Conservation (phyloP, 2,797 vertebrate genomes). For the Poecilia picta region DNA sequence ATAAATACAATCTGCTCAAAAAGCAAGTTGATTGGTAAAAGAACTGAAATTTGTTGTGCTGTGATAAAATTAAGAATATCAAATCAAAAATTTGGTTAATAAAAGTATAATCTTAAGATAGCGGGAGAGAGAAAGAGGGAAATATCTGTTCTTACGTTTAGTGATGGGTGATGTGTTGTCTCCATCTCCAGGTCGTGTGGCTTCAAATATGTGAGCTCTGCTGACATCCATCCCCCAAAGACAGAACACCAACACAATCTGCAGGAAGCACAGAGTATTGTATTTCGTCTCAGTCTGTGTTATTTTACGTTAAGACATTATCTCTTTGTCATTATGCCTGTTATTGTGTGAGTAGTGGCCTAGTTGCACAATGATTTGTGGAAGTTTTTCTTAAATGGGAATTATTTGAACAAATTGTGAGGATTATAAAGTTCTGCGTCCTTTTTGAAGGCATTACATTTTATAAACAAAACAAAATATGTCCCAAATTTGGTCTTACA, state of each 20-base stretch:
- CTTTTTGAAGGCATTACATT: too few species aligned
- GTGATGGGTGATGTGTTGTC: constrained; percentile 47
- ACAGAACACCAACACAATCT: constrained; percentile 58
- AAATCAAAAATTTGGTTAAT: background rate
- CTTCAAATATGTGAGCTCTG: constrained; percentile 77
- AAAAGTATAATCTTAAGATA: background rate
- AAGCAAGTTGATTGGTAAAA: background rate
- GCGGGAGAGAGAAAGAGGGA: too few species aligned
- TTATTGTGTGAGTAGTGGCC: background rate
- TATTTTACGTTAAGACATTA: background rate
- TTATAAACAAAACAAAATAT: too few species aligned
- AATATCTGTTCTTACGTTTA: constrained; percentile 64
- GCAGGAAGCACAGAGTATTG: constrained; percentile 10
- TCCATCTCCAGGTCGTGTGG: constrained; percentile 69
- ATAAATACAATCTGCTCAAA: constrained; percentile 1
- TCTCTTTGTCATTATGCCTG: background rate
- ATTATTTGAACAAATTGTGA: too few species aligned
- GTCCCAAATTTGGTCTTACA: too few species aligned
- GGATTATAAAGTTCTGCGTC: too few species aligned
- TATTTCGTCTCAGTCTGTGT: background rate
- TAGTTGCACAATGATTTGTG: too few species aligned
- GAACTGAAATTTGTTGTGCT: too few species aligned
- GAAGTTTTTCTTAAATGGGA: too few species aligned
- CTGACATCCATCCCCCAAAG: constrained; percentile 51
- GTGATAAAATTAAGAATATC: background rate